Percentiles rank a stretch among this genome's conserved stretches.
Evolutionary conservation across 2,888 invertebrate genomes (phyloP).

Genomic region (Ceriagrion tenellum): DNA sequence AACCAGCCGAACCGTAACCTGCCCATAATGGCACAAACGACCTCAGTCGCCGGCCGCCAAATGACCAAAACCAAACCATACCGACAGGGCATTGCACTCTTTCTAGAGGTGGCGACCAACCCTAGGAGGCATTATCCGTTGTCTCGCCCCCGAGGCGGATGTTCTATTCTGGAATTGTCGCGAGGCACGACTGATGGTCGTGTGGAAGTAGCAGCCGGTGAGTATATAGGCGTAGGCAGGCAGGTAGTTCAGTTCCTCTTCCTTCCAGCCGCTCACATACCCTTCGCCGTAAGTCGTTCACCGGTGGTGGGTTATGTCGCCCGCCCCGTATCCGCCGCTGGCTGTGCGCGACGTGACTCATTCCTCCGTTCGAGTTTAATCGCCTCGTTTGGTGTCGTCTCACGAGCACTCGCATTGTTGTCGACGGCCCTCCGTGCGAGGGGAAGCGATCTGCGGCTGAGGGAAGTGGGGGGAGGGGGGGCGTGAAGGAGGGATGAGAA

Average conservation of each 20-base stretch:
- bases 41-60: no score
- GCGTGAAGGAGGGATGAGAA: no score
- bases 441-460: not conserved
- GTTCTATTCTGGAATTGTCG: not conserved
- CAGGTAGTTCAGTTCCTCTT: not conserved
- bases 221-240: no score
- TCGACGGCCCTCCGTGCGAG: not conserved
- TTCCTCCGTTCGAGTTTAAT: not conserved
- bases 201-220: not conserved
- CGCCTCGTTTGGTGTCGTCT: conserved; percentile 30
- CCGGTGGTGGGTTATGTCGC: not conserved
- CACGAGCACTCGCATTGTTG: not conserved
- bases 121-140: not conserved
- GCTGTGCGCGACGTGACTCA: not conserved
- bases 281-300: not conserved
- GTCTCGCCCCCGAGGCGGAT: not conserved
- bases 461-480: not conserved
- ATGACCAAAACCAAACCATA: no score
- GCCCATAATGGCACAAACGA: no score
- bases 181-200: not conserved
- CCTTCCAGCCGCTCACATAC: not conserved
- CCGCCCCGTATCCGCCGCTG: not conserved
- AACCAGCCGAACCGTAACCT: no score
- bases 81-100: not conserved
- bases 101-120: conserved; percentile 28